These are phyloP conservation scores for Apistogramma diplotaenia DNA, from an alignment of 2,113 vertebrate genomes.

Conservation along the genomic window DNA sequence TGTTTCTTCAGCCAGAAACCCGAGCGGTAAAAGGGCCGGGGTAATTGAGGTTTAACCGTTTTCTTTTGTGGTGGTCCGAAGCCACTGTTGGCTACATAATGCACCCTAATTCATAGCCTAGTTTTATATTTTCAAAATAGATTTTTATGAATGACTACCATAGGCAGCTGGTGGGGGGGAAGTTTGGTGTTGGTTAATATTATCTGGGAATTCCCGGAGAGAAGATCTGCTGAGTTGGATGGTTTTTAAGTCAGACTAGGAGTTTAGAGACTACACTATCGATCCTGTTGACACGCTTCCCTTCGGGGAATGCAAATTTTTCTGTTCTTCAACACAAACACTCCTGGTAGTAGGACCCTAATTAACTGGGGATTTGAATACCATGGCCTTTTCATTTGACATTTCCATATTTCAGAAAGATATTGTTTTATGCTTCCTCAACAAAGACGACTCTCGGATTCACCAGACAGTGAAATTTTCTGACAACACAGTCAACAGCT, in stretches of 20 bases:
- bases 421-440: constrained; percentile 47
- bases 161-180: not conserved
- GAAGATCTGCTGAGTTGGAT: constrained; percentile 62
- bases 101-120: not conserved
- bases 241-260: constrained; percentile 50
- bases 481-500: constrained; percentile 7
- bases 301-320: constrained; percentile 74
- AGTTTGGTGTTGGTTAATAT: constrained; percentile 44
- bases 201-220: constrained; percentile 28
- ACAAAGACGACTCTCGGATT: constrained; percentile 48
- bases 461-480: constrained; percentile 13
- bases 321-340: constrained; percentile 66
- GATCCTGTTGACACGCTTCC: constrained; percentile 71
- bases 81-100: not conserved
- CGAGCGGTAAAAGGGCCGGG: constrained; percentile 6
- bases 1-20: constrained; percentile 50
- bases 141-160: not conserved
- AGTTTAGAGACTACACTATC: constrained; percentile 63
- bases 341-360: constrained; percentile 63
- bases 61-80: not conserved
- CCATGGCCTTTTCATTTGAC: constrained; percentile 68
- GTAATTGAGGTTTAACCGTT: constrained; percentile 36
- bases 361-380: constrained; percentile 73
- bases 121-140: not conserved
- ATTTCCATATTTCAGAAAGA: constrained; percentile 69